A percentile compares a stretch with the other conserved stretches of the same genome.
These are phyloP conservation scores for Diachasmimorpha longicaudata DNA, from an alignment of 1,140 invertebrate genomes.

Conservation along the genomic window DNA sequence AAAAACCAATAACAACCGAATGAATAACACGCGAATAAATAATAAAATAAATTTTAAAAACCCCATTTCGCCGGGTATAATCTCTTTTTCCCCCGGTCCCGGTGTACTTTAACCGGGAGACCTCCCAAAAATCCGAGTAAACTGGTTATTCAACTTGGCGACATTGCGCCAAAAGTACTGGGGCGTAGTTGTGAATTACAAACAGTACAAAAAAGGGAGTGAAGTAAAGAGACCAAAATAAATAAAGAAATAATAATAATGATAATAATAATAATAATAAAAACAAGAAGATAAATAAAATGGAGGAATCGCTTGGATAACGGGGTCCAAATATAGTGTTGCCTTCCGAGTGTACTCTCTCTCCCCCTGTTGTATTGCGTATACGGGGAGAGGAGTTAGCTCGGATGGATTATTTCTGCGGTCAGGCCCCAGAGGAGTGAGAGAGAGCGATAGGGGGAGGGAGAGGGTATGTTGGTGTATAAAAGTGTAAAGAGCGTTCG, in stretches of 20 bases:
- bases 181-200: background rate
- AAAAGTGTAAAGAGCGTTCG: constrained; percentile 25
- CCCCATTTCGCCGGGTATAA: background rate
- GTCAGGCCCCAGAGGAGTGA: background rate
- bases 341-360: constrained; percentile 11
- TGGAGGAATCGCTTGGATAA: constrained; percentile 2
- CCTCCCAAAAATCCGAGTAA: background rate
- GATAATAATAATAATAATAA: too few species aligned
- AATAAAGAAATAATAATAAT: background rate
- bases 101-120: background rate
- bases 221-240: background rate
- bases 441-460: background rate
- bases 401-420: constrained; percentile 39
- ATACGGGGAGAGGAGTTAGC: constrained; percentile 33
- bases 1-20: background rate
- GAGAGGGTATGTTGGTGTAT: constrained; percentile 5
- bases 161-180: constrained; percentile 4
- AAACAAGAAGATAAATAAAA: background rate
- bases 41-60: background rate
- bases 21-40: background rate
- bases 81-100: background rate
- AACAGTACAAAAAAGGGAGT: background rate
- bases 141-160: constrained; percentile 6
- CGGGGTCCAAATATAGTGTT: constrained; percentile 10
- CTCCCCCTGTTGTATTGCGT: constrained; percentile 10